Base-by-base conservation (phyloP, 2,888 invertebrate genomes). In the Nomada fucata region DNA sequence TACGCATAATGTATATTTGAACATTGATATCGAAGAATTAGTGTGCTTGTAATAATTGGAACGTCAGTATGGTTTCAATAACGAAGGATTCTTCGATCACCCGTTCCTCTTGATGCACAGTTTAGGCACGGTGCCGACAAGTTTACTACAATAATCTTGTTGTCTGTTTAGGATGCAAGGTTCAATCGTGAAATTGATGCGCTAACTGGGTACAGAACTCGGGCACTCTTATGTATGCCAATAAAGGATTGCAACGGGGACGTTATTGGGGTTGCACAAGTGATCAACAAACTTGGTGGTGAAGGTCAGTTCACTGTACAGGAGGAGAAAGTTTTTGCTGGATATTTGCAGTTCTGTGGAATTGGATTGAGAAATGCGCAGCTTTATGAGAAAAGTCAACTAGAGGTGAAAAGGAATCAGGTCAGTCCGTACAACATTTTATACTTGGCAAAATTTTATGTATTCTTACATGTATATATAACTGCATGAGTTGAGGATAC, bases 231-330 rank as follows among this genome's bases (percentile, higher is more conserved):
- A 82, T 98, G 98, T 94, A 98, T 98, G 98, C 98, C 98, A 73
- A 98, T 99, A 93, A 97, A 98, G 94, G 98, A 98, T 94, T 97
- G 97, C 93, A 97, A 97, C 91, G 98, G 98, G 53, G 98, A 99
- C 94, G 98, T 99, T 89, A 97, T 99, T 89, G 99, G 99, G 29
- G 99, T 99, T 76, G 99, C 99, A 73, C 99, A 99, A 96, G 98
- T 98, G 91, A 98, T 98, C 94, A 98, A 98, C 95, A 98, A 98
- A 95, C 90, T 93, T 44, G 96, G 97, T 89, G 97, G 96, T 93
- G 97, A 97, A 91, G 96, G 96, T 80, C 96, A 96, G 81, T 98
- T 98, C 94, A 97, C 97, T 72, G 94, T 95, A 83, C 96, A 96
- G 93, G 99, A 99, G 94, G 98, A 99, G 95, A 95, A 97, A 94